Evolutionary conservation across 2,797 vertebrate genomes (phyloP).

Genomic region (Liparis tanakae): DNA sequence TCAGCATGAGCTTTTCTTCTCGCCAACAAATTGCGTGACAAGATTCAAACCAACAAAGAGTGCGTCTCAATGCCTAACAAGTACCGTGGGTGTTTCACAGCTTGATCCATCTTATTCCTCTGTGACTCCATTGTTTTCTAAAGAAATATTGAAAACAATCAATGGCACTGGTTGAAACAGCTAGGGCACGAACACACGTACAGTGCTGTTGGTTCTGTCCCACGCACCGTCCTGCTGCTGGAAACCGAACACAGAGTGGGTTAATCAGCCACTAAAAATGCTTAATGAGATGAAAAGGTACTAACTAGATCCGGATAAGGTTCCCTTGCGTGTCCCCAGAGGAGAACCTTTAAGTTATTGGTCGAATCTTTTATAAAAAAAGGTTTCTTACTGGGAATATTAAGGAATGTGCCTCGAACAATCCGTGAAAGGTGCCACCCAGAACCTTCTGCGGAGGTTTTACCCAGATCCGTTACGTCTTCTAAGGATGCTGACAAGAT

Average conservation of each 20-base stretch:
- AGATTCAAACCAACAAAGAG: background rate
- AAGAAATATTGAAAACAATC: background rate
- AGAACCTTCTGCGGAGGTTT: background rate
- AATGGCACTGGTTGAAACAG: background rate
- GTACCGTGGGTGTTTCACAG: background rate
- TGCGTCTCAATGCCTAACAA: background rate
- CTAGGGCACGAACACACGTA: background rate
- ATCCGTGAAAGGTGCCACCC: background rate
- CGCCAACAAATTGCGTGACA: conserved; percentile 16
- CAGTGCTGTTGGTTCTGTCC: background rate
- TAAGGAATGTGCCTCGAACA: background rate
- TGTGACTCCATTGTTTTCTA: background rate
- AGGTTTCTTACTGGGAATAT: background rate
- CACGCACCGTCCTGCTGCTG: background rate
- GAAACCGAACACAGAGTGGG: background rate
- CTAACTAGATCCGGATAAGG: background rate
- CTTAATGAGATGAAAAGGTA: background rate
- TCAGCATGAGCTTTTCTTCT: conserved; percentile 15
- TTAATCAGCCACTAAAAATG: background rate
- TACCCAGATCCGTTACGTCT: background rate
- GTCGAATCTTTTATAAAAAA: background rate
- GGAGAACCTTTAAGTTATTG: background rate
- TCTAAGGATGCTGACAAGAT: background rate
- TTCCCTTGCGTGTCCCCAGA: background rate
- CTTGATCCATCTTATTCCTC: background rate